phyloP scores from a whole-genome alignment of 2,888 invertebrate genomes.

The Oscheius sp. region DNA sequence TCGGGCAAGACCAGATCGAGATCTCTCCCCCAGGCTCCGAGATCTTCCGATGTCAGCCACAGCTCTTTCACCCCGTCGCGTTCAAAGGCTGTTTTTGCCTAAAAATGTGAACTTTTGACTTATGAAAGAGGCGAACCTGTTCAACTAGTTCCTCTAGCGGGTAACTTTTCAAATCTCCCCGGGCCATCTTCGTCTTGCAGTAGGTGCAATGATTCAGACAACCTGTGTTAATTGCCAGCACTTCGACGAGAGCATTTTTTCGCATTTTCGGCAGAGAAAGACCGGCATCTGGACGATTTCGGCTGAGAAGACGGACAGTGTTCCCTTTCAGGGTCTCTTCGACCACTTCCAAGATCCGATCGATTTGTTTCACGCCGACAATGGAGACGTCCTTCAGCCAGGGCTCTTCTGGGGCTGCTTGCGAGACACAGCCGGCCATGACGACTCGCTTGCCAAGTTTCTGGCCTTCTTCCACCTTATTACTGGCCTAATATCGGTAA shows the following conservation, averaged over 20 bases:
- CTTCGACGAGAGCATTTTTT: constrained; percentile 92
- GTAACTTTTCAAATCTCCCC: constrained; percentile 90
- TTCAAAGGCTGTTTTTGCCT: constrained; percentile 61
- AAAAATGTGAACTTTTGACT: constrained; percentile 8
- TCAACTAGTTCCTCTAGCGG: constrained; percentile 78
- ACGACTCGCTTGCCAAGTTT: constrained; percentile 79
- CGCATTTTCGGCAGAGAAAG: constrained; percentile 91
- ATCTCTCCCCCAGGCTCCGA: constrained; percentile 95
- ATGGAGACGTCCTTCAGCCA: constrained; percentile 83
- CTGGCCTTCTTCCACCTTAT: constrained; percentile 52
- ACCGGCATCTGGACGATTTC: constrained; percentile 83
- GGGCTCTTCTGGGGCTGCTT: constrained; percentile 79
- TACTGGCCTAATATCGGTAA: constrained; percentile 42
- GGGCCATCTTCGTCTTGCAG: constrained; percentile 87
- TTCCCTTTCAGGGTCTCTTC: constrained; percentile 93
- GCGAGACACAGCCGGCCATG: constrained; percentile 97
- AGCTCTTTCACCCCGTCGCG: constrained; percentile 92
- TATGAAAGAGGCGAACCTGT: constrained; percentile 36
- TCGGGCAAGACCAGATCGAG: constrained; percentile 85
- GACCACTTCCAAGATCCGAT: constrained; percentile 94
- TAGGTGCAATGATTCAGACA: constrained; percentile 98
- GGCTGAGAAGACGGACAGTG: constrained; percentile 53
- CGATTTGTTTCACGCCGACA: constrained; percentile 98
- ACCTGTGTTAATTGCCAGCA: constrained; percentile 72
- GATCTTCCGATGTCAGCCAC: constrained; percentile 97